Evolutionary conservation across 2,888 invertebrate genomes (phyloP), one percentile per base, ranked within the genome.

Genomic region (Pandemis heparana): DNA sequence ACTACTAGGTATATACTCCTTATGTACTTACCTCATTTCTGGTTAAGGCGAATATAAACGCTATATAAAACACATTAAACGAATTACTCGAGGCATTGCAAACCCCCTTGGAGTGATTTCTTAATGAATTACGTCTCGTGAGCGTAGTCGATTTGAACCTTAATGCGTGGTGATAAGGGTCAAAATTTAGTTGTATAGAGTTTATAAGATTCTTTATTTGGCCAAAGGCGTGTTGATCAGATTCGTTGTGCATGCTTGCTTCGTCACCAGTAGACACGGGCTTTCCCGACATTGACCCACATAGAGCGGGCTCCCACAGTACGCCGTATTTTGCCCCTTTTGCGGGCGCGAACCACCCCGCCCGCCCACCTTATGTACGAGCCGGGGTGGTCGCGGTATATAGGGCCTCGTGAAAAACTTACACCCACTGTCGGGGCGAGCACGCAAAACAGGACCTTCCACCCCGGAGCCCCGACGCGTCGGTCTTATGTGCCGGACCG

Each of bases 211-310:
- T 85, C 87, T 89, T 92, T 92, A 90, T 91, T 92, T 89, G 87
- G 90, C 89, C 89, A 87, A 87, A 88, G 91, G 88, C 89, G 90
- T 92, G 93, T 93, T 92, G 94, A 94, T 94, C 92, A 90, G 94
- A 92, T 93, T 94, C 92, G 92, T 92, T 93, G 94, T 94, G 94
- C 94, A 94, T 94, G 94, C 90, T 94, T 74, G 74, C 77, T 94
- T 89, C 92, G 94, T 94, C 94, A 94, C 92, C 90, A 92, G 94
- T 90, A 94, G 94, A 94, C 94, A 93, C 94, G 94, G 94, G 94
- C 92, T 95, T 95, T 94, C 94, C 95, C 94, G 95, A 93, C 95
- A 95, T 95, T 95, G 95, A 95, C 95, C 95, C 94, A 95, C 92
- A 94, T 94, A 92, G 92, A 92, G 85, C 93, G 92, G 92, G 94